Percentiles rank a stretch among this genome's conserved stretches.
phyloP scores from a whole-genome alignment of 2,113 vertebrate species.

The Dipodomys ordii region DNA sequence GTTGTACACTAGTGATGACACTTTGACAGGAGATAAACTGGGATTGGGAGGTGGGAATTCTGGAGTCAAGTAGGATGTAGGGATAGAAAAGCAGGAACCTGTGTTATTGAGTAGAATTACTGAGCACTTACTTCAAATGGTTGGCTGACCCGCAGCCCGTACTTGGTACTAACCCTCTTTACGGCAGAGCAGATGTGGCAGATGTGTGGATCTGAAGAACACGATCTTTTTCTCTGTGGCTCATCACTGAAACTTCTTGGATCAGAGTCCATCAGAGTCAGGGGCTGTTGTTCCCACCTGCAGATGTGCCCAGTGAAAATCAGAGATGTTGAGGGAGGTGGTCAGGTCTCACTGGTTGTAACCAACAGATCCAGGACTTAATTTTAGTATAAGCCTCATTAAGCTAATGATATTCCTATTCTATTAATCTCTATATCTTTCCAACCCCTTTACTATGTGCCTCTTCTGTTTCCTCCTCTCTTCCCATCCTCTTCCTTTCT shows the following conservation, averaged over 20 bases:
- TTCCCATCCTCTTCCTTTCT: not conserved
- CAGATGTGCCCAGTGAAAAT: not conserved
- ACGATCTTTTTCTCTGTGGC: not conserved
- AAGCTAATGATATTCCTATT: too few relatives aligned
- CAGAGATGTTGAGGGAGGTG: not conserved
- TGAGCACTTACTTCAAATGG: not conserved
- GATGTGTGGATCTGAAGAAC: not conserved
- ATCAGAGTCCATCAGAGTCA: not conserved
- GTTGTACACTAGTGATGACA: rapidly evolving
- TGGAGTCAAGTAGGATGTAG: not conserved
- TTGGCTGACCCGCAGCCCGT: not conserved
- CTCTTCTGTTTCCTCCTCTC: not conserved
- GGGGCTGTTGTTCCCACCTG: too few relatives aligned
- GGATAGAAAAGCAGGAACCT: not conserved
- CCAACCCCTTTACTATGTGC: not conserved
- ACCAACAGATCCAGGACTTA: not conserved
- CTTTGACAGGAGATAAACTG: not conserved
- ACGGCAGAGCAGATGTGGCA: not conserved
- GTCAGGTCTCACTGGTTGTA: not conserved
- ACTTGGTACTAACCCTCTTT: not conserved
- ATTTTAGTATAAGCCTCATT: not conserved
- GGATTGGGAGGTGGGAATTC: not conserved
- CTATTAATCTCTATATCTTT: too few relatives aligned
- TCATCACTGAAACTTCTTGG: not conserved
- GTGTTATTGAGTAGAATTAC: not conserved